Evolutionary conservation across 1,140 invertebrate species (phyloP).

Genomic region (Eubasilissa regina): DNA sequence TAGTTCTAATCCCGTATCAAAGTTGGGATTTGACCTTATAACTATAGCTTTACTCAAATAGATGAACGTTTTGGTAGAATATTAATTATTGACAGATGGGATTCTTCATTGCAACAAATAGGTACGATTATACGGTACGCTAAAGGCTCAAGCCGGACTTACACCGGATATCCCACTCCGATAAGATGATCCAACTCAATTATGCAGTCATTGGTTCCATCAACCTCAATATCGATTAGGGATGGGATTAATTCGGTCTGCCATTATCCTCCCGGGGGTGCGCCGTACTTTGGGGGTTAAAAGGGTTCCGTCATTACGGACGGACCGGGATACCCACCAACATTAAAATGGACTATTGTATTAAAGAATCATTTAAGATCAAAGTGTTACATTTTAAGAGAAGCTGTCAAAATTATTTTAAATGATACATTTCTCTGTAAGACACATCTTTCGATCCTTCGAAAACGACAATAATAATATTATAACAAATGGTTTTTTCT

Average conservation of each 20-base stretch:
- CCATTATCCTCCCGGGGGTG: conserved; percentile 1
- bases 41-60: no score
- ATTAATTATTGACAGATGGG: no score
- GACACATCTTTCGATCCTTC: no score
- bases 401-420: background rate
- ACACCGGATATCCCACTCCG: conserved; percentile 22
- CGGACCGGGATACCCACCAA: background rate
- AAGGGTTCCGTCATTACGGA: conserved; percentile 24
- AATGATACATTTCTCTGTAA: no score
- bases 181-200: conserved; percentile 41
- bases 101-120: no score
- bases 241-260: conserved; percentile 19
- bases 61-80: no score
- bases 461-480: no score
- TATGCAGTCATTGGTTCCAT: conserved; percentile 44
- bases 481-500: no score
- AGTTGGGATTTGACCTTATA: no score
- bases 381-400: conserved; percentile 12
- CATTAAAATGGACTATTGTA: conserved; percentile 10
- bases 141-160: background rate
- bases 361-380: conserved; percentile 29
- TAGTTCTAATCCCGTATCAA: no score
- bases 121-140: no score
- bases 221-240: conserved; percentile 39
- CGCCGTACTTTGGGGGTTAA: background rate